Percentiles rank a stretch among this genome's conserved stretches.
Conservation (phyloP, 2,113 vertebrate genomes). For the Smithornis capensis region DNA sequence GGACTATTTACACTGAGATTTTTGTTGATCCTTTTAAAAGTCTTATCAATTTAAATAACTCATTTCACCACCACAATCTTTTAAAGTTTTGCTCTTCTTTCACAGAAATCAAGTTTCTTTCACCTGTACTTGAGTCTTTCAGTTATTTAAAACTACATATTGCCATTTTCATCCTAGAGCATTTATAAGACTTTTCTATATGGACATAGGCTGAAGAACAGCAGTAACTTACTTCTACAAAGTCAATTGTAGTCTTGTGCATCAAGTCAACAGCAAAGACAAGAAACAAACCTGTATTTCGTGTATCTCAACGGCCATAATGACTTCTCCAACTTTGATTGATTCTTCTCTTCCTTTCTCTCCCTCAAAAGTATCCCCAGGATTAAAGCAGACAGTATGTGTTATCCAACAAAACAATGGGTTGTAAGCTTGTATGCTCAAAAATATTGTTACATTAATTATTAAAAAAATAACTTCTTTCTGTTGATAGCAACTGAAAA, state of each 20-base stretch:
- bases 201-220: background rate
- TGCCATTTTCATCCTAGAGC: background rate
- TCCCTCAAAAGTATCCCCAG: accelerated
- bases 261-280: background rate
- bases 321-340: background rate
- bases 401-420: background rate
- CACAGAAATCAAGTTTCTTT: background rate
- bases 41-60: background rate
- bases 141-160: background rate
- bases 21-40: background rate
- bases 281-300: background rate
- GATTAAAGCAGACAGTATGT: background rate
- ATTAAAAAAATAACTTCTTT: background rate
- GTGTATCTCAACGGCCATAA: background rate
- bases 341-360: background rate
- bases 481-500: background rate
- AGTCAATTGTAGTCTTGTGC: background rate
- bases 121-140: background rate
- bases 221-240: background rate
- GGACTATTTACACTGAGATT: background rate
- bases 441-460: background rate
- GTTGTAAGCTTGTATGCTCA: background rate
- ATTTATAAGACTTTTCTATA: background rate
- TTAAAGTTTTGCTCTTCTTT: background rate
- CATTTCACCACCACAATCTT: background rate